Evolutionary conservation across 2,113 vertebrate species (phyloP).

Genomic region (Pseudopodoces humilis): DNA sequence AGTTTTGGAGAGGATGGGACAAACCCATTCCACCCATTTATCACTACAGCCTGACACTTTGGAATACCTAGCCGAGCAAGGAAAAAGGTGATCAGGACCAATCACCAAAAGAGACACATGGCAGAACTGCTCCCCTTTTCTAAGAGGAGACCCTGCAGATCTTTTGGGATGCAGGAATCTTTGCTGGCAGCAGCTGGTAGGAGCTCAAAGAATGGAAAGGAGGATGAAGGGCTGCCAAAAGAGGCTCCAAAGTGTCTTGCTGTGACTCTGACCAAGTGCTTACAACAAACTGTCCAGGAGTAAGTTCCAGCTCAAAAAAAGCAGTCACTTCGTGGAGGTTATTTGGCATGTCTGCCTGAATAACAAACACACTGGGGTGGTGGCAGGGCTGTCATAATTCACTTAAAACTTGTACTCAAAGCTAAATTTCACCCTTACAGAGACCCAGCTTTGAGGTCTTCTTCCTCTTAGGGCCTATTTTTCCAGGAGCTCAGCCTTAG

Average conservation of each 20-base stretch:
- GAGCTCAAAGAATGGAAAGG: neutral
- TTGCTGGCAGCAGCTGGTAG: neutral
- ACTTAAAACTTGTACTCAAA: neutral
- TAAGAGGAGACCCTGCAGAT: neutral
- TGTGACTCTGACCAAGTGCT: neutral
- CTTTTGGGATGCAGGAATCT: neutral
- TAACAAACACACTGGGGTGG: neutral
- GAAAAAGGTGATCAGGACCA: neutral
- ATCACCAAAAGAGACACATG: neutral
- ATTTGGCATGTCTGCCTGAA: neutral
- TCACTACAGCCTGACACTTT: neutral
- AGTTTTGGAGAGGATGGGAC: neutral
- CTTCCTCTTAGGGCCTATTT: accelerated
- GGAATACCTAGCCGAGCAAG: neutral
- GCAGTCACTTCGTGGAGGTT: neutral
- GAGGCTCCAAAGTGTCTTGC: neutral
- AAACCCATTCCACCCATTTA: neutral
- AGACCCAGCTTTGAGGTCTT: neutral
- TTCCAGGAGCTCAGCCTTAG: neutral
- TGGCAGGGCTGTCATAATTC: neutral
- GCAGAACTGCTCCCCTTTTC: neutral
- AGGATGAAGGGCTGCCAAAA: neutral
- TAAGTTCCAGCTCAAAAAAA: neutral
- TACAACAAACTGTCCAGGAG: neutral
- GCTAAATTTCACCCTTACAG: neutral